phyloP scores from a whole-genome alignment of 2,113 vertebrate genomes.

The Alces alces region DNA sequence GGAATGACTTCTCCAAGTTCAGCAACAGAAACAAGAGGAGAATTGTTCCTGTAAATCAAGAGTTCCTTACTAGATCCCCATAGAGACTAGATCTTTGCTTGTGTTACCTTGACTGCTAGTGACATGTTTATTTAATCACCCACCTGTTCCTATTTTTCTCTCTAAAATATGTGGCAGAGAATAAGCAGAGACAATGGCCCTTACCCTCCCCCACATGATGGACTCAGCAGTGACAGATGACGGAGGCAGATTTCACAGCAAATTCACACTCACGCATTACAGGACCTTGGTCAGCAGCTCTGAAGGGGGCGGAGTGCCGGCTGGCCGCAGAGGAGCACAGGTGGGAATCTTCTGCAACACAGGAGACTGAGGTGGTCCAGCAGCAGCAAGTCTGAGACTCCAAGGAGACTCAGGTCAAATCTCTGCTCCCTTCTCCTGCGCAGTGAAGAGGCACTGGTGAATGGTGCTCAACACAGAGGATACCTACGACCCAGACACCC shows the following conservation, averaged over 20 bases:
- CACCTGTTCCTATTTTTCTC: constrained; percentile 66
- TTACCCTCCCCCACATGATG: constrained; percentile 32
- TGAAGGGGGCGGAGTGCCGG: neutral
- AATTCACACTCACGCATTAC: neutral
- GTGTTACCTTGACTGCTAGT: constrained; percentile 55
- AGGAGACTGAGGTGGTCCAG: neutral
- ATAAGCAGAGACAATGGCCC: neutral
- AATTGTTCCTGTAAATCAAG: neutral
- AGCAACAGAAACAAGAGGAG: neutral
- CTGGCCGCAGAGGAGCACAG: neutral
- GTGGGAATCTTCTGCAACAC: neutral
- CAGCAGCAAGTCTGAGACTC: neutral
- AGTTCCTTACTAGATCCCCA: neutral
- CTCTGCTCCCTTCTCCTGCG: neutral
- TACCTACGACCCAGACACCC: too few relatives aligned
- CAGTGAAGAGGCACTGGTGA: neutral
- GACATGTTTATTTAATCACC: constrained; percentile 76
- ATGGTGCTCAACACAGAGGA: too few relatives aligned
- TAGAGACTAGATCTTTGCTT: neutral
- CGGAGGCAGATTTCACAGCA: constrained; percentile 19
- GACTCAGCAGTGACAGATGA: constrained; percentile 40
- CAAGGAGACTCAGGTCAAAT: neutral
- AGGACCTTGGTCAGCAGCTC: neutral
- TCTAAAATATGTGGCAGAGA: constrained; percentile 39
- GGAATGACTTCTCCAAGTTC: neutral